Base-by-base conservation (phyloP, 2,797 vertebrate genomes). In the Botia almorhae region DNA sequence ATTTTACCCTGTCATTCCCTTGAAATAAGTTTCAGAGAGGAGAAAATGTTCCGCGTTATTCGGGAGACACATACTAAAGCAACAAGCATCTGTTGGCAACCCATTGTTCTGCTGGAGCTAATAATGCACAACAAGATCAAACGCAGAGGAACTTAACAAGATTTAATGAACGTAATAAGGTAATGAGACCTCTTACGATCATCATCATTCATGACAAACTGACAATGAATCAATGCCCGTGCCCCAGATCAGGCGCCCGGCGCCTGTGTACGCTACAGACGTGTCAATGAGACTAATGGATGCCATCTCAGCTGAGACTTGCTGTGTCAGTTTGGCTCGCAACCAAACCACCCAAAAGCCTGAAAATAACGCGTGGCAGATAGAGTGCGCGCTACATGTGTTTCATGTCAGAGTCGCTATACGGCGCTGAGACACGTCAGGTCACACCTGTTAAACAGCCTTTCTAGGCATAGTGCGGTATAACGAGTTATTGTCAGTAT, bases 101-200 rank as follows among this genome's bases (percentile, higher is more conserved):
- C 72, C 50, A 78, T 29, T 68, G 64, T 77, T 61, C 70, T 73
- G 64, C 72, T 74, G 65, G 77, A 84, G 75, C 80, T 85, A 85
- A 79, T 85, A 85, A 85, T 48, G 61, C 65, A 55, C 76, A 84
- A 78, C 82, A 65, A 86, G 84, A 87, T 86, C 81, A 86, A 87
- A 83, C 67, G 63, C 82, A 79, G 69, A 84, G 83, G 83, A 83
- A 83, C 81, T 80, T 86, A 85, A 82, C 82, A 81, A 84, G 82
- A 84, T 87, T 83, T 87, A 86, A 89, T 87, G 76, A 84, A 81
- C 82, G 84, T 86, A 85, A 87, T 84, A 82, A 84, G 75, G 79
- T 84, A 88, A 87, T 83, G 71, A 83, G 83, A 81, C 76, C 83
- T 81, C 82, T 80, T 74, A 71, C 23, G 46, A 78, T 67, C 74